Base-by-base conservation (phyloP, 2,888 invertebrate genomes). In the Aphodius sticticus region DNA sequence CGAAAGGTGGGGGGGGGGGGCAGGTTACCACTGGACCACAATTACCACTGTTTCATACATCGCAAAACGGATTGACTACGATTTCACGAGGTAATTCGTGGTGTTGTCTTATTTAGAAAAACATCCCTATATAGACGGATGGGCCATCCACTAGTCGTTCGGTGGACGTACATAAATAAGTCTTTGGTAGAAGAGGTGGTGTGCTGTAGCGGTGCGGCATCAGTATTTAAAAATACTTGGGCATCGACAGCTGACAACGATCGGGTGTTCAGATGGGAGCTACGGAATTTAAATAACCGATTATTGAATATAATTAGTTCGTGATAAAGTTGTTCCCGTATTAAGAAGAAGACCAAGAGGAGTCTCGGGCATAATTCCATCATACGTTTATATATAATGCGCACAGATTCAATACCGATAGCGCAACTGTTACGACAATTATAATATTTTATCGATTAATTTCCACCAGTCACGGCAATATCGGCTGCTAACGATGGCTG, bases 401-500 rank as follows among this genome's bases (percentile, higher is more conserved):
- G 78, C 81, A 77, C 78, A 78, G 81, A 81, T 81, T 75, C 81
- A 79, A 77, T 78, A 77, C 81, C 78, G 81, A 81, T 81, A 83
- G 83, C 53, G 53, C 87, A 87, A 88, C 87, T 88, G 88, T 87
- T 88, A 82, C 83, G 79, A 86, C 86, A 89, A 88, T 89, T 89
- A 88, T 86, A 89, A 89, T 89, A 89, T 88, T 89, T 88, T 86
- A 86, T 88, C 89, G 88, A 89, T 89, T 89, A 88, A 88, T 89
- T 88, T 87, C 85, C 86, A 86, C 88, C 86, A 88, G 88, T 88
- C 88, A 87, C 87, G 87, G 86, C 88, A 88, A 88, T 88, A 88
- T 88, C 87, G 87, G 86, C 86, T 87, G 88, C 86, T 88, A 88
- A 88, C 88, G 88, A 88, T 87, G 85, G 88, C 26, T 26, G 26